Base-by-base conservation (phyloP, 2,888 invertebrate species). In the Chrysodeixis includens region DNA sequence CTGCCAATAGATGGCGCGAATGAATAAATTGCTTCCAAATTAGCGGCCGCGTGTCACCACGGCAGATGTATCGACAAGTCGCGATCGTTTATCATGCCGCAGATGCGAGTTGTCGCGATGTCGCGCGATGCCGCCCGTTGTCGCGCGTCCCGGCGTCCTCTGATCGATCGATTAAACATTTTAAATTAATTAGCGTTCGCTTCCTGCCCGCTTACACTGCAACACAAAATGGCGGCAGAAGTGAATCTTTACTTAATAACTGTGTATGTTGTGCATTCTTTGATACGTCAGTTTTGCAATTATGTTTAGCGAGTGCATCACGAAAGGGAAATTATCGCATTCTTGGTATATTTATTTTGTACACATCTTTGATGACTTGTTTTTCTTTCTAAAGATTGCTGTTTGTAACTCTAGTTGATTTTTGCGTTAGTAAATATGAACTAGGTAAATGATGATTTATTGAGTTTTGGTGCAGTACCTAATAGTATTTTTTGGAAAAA, bases 31-130 rank as follows among this genome's bases (percentile, higher is more conserved):
- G 53, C 53, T 56, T 7, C 57, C 57, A 57, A 62, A 76, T 74
- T 66, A 76, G 72, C n/a, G 30, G 30, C 44, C 30, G 46, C 35
- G 32, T 59, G 56, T 30, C 56, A 30, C 16, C 9, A 30, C 44
- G 35, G 44, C 22, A 44, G 22, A 66, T 52, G 30, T n/a, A 71
- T 70, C 72, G 69, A 66, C 67, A 66, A 58, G 52, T 75, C 20
- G 46, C 20, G 10, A 49, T 49, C 81, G 75, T 81, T 72, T 53
- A 81, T 79, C 81, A 79, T 58, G 53, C 9, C 14, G 55, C 79
- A 79, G 75, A 72, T 81, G 79, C 66, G 62, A 74, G 69, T 40
- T 54, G 66, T 63, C 74, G 74, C 18, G n/a, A n/a, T 40, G 51
- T 70, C 3, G 26, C 6, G 26, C 26, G 26, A 26, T 26, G 26